Base-by-base conservation (phyloP, 35 echinoderm and acorn worm genomes). In the Anneissia japonica region DNA sequence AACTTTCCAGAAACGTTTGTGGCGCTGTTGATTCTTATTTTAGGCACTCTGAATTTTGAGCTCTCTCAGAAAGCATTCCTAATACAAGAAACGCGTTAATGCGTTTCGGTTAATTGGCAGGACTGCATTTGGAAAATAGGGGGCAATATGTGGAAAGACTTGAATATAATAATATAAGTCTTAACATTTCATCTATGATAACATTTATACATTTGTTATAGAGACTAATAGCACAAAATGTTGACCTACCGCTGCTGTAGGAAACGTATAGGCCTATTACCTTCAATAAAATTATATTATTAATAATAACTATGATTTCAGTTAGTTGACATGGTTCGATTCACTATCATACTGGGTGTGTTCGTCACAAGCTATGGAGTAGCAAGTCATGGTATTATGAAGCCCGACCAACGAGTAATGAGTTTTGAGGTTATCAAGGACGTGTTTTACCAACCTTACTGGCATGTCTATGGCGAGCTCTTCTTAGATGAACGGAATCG, bases 381-480 rank as follows among this genome's bases (percentile, higher is more conserved):
- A 31, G 95, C 95, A 14, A 91, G 91, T 72, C 82, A 90, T 19
- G 89, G 89, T 0, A 74, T 98, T n/a, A 72, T 98, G 17, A 77
- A 87, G 31, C 92, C 91, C 0, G 76, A 81, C 37, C 51, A 64
- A 23, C 39, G 37, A 23, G 17, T 34, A 36, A 78, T 90, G 73
- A 35, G 28, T 32, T 81, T 85, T 51, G 29, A 86, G 33, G 74
- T 87, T 6, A 75, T 91, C 19, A 72, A 72, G 1, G 91, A 94
- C 4, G 89, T 99, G 35, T 85, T 94, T 36, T 91, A 87, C 31
- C 72, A 84, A 0, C 96, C 96, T 0, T 99, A 99, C 84, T 99
- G 96, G 96, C 96, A 99, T 43, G 86, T 99, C 21, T 99, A 89
- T 55, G 96, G 96, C 16, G 96, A 99, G 89, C 92, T 99, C 11